Base-by-base conservation (phyloP, 2,113 vertebrate species). In the Colius striatus region DNA sequence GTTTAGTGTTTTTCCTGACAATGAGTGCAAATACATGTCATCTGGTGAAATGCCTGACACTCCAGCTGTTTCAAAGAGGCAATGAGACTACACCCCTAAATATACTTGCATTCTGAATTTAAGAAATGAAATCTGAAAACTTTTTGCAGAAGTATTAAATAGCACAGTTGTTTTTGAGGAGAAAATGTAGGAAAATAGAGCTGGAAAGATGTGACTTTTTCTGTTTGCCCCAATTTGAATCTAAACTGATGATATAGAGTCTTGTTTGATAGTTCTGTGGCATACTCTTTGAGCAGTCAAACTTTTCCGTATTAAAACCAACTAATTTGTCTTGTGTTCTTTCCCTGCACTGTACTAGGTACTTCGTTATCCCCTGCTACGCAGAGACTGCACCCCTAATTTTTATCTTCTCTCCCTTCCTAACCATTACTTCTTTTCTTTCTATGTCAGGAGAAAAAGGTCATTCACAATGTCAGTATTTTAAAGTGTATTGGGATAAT, bases 381-480 rank as follows among this genome's bases (percentile, higher is more conserved):
- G 73, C 51, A 94, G 79, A 94, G 90, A 83, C 80, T 97, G 73
- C 93, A 38, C 92, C 96, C 67, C 91, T 95, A 89, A 92, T 76
- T 93, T 85, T 92, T 95, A 89, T 79, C 87, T 95, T 94, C 91
- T 93, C 50, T 95, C 84, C 89, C 57, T 94, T 96, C 94, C 96
- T 94, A 96, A 96, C 94, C 72, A 86, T 94, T 87, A 81, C 95
- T 94, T 95, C 94, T 97, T 94, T 95, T 96, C 94, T 97, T 97
- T 95, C 95, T 94, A 17, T 95, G 90, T 95, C 96, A 96, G 96
- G 95, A 97, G 92, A 96, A 93, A 96, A 95, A 95, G 65, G 85
- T 96, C 96, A 95, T 97, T 96, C 94, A 93, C 94, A 96, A 88
- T 96, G 90, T 97, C 94, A 95, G 94, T 95, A 95, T 97, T 97